phyloP scores from a whole-genome alignment of 53 echinoderm and acorn worm species.

The Arbacia lixula region DNA sequence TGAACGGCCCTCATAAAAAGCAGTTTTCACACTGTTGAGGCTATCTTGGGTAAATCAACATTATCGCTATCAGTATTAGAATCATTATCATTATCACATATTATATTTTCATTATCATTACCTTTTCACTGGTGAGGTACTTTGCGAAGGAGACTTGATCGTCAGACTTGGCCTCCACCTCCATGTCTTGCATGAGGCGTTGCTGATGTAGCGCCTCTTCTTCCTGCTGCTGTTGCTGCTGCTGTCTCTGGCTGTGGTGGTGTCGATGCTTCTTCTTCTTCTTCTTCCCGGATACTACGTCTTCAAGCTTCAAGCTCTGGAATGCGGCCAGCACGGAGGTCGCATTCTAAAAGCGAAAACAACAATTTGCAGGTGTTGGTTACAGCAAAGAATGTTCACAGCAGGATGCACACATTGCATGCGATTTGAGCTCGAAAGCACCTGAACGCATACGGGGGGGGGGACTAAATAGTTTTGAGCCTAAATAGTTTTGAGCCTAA shows the following conservation, averaged over 20 bases:
- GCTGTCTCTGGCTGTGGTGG: background rate
- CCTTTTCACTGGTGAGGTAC: conserved; percentile 93
- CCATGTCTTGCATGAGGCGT: background rate
- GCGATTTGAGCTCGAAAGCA: no score
- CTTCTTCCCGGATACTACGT: conserved; percentile 64
- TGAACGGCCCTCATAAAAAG: no score
- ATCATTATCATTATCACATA: background rate
- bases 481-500: no score
- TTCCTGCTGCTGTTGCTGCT: background rate
- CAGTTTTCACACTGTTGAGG: no score
- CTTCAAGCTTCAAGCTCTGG: conserved; percentile 89
- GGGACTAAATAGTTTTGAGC: no score
- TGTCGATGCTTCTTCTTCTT: conserved; percentile 44
- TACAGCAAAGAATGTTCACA: no score
- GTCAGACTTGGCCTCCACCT: background rate
- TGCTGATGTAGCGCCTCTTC: conserved; percentile 9
- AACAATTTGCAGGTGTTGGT: no score
- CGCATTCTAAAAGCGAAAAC: conserved; percentile 65
- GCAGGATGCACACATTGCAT: no score
- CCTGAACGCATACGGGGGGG: no score
- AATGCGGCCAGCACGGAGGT: conserved; percentile 87
- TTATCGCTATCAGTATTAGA: background rate
- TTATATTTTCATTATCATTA: background rate
- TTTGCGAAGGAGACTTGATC: conserved; percentile 92
- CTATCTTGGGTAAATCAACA: no score